phyloP scores from a whole-genome alignment of 1,140 invertebrate species.

The Heliconius congener region DNA sequence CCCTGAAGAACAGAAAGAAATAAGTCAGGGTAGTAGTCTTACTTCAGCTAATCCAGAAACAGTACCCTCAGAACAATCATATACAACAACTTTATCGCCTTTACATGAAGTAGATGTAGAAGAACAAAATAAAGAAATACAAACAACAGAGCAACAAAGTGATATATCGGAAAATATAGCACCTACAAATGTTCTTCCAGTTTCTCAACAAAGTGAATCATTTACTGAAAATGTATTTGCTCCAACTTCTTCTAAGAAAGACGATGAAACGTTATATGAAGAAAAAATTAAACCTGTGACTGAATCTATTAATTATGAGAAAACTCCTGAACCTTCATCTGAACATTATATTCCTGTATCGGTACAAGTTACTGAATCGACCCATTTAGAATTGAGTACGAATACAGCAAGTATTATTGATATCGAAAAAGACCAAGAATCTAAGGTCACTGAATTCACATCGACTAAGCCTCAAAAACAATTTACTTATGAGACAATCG shows the following conservation, averaged over 20 bases:
- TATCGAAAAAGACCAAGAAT: neutral
- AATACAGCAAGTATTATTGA: neutral
- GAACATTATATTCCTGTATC: neutral
- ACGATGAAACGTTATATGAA: neutral
- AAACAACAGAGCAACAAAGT: neutral
- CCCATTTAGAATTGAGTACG: constrained; percentile 8
- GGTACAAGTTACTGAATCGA: constrained; percentile 11
- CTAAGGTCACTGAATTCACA: neutral
- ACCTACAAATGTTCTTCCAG: neutral
- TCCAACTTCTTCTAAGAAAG: neutral
- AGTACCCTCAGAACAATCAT: neutral
- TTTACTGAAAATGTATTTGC: neutral
- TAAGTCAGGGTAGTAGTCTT: neutral
- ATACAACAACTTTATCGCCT: neutral
- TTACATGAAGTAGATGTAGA: neutral
- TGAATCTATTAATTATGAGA: neutral
- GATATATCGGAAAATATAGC: neutral
- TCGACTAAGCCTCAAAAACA: neutral
- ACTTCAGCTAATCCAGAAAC: neutral
- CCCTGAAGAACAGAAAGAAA: neutral
- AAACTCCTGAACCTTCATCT: neutral
- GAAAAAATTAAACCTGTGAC: neutral
- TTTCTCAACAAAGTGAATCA: neutral
- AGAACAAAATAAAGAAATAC: neutral
- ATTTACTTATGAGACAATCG: neutral